A percentile compares a stretch with the other conserved stretches of the same genome.
Conservation (phyloP, 2,113 vertebrate genomes). For the Catharus bicknelli region DNA sequence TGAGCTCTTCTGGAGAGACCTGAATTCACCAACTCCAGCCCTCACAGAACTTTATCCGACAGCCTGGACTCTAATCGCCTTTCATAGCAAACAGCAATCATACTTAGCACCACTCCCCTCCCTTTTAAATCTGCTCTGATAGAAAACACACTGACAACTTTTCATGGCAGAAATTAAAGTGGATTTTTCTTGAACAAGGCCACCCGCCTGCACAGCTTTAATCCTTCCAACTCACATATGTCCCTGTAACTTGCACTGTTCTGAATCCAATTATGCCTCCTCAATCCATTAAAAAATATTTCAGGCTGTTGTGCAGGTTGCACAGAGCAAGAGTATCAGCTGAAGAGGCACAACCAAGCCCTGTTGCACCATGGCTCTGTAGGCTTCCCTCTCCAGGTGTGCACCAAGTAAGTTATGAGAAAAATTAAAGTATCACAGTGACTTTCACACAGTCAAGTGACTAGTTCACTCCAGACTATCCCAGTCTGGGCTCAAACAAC, state of each 20-base stretch:
- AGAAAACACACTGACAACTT: constrained; percentile 40
- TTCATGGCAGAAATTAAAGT: constrained; percentile 52
- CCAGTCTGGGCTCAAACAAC: neutral
- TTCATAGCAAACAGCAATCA: constrained; percentile 7
- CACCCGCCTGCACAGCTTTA: constrained; percentile 30
- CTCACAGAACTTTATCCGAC: neutral
- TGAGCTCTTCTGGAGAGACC: neutral
- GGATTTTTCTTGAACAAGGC: constrained; percentile 49
- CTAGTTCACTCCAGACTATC: neutral
- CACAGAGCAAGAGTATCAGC: neutral
- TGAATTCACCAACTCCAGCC: neutral
- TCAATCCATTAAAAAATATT: constrained; percentile 30
- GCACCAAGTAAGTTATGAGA: fast-evolving
- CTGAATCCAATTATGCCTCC: constrained; percentile 48
- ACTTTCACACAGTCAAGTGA: neutral
- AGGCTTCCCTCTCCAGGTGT: neutral
- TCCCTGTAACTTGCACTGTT: constrained; percentile 51
- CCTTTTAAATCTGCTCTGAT: constrained; percentile 20
- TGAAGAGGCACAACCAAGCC: neutral
- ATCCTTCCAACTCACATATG: constrained; percentile 53
- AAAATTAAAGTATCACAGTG: neutral
- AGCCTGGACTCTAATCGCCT: constrained; percentile 13
- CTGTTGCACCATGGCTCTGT: neutral
- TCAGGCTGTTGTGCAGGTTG: neutral
- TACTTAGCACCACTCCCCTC: neutral